Evolutionary conservation across 2,888 invertebrate genomes (phyloP), one percentile per base, ranked within the genome.

Genomic region (Aphrophora alni): DNA sequence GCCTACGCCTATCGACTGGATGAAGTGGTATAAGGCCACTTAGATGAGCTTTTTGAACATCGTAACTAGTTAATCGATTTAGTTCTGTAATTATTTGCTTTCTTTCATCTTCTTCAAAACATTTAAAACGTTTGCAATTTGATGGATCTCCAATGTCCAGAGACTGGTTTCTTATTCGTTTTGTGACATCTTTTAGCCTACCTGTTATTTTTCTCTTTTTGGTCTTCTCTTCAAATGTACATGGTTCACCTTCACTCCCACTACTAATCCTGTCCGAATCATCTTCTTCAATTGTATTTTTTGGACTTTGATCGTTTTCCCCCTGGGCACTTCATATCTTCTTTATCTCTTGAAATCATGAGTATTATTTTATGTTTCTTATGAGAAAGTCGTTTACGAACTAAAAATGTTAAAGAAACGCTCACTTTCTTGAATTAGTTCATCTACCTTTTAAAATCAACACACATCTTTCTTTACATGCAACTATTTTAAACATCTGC

Each of bases 111-210:
- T 33, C 77, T 26, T 75, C 68, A 38, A 82, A 82, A 72, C 80
- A 82, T 59, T 80, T 76, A 24, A 80, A 82, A 44, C 82, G 25
- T 75, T 82, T 82, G 68, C 82, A 82, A 27, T 78, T 72, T 38
- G 72, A 78, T 1, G 78, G 78, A 28, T 78, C 78, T 24, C 72
- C 72, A n/a, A 72, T 38, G 72, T n/a, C 24, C 25, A 78, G 25
- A 38, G 38, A 12, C 25, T 78, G 78, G 38, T 78, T 71, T 24
- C 78, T 78, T 38, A 78, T 78, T n/a, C 78, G 71, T 38, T 71
- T 72, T 44, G 21, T 25, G 27, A 27, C 78, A 28, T 78, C 78
- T 12, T 3, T 38, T 44, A 78, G 28, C 51, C 72, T 78, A 38
- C 78, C 78, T 38, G 72, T 78, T 25, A 7, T 78, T 28, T 78